A percentile compares a stretch with the other conserved stretches of the same genome.
Conservation (phyloP, 2,797 vertebrate genomes). For the Centropyge bicolor region DNA sequence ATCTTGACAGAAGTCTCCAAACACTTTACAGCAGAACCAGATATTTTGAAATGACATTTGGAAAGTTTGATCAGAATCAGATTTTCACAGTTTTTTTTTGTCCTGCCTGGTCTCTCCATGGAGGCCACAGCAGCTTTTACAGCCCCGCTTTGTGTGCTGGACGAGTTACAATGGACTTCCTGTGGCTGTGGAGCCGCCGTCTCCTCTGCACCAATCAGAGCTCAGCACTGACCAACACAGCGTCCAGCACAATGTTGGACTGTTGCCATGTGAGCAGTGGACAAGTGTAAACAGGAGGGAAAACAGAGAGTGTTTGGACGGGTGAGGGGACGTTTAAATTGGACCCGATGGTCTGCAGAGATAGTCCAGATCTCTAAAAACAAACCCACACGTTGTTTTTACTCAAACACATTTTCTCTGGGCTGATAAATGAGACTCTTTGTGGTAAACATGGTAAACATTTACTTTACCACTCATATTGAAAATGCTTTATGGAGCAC, state of each 20-base stretch:
- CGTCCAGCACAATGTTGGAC: conserved; percentile 51
- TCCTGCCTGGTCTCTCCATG: conserved; percentile 8
- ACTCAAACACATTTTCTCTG: background rate
- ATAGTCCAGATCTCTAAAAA: conserved; percentile 21
- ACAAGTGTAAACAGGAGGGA: conserved; percentile 56
- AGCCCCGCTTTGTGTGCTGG: conserved; percentile 43
- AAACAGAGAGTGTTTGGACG: conserved; percentile 48
- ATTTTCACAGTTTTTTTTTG: background rate
- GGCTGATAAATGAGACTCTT: conserved; percentile 9
- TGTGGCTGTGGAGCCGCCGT: conserved; percentile 41
- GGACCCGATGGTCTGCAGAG: conserved; percentile 40
- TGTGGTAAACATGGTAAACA: background rate
- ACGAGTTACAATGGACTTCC: conserved; percentile 64
- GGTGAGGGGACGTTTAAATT: conserved; percentile 22
- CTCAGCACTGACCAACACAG: conserved; percentile 32
- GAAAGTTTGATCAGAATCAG: background rate
- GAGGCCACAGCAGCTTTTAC: conserved; percentile 33
- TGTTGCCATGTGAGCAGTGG: conserved; percentile 44
- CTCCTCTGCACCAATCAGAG: conserved; percentile 59
- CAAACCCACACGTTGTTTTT: conserved; percentile 1
- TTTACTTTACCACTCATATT: background rate
- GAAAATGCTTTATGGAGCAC: background rate
- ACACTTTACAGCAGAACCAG: background rate
- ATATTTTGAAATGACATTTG: background rate
- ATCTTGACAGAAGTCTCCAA: too few relatives aligned